Evolutionary conservation across 2,888 invertebrate genomes (phyloP).

Genomic region (Hololepta plana): DNA sequence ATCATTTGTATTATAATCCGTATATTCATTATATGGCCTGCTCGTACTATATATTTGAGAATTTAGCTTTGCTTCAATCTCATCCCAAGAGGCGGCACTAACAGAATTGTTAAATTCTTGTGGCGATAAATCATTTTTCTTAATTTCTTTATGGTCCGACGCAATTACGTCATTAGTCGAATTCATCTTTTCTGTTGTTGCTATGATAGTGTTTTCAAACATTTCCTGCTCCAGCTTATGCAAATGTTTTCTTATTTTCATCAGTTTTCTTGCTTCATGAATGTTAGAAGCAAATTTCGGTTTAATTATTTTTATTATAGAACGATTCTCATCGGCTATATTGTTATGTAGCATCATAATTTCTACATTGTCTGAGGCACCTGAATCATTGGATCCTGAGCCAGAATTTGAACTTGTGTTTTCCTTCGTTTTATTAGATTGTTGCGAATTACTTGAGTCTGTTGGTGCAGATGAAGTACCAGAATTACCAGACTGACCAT

Average conservation of each 20-base stretch:
- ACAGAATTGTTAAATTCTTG: too few species aligned
- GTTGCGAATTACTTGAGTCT: conserved; percentile 9
- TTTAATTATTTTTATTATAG: conserved; percentile 34
- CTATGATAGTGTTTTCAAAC: conserved; percentile 17
- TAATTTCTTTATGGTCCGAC: conserved; percentile 1
- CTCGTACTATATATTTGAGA: conserved; percentile 14
- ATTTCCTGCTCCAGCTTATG: conserved; percentile 41
- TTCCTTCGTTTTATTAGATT: conserved; percentile 14
- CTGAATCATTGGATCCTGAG: conserved; percentile 20
- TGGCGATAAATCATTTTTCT: conserved; percentile 3
- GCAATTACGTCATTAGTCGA: conserved; percentile 5
- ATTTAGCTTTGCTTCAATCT: conserved; percentile 22
- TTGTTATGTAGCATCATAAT: conserved; percentile 1
- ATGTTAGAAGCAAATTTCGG: conserved; percentile 51
- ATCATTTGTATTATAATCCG: conserved; percentile 8
- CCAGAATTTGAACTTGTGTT: conserved; percentile 12
- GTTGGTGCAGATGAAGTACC: conserved; percentile 20
- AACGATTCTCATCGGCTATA: neutral
- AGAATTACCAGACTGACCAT: conserved; percentile 34
- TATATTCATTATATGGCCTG: conserved; percentile 2
- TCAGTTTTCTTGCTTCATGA: conserved; percentile 43
- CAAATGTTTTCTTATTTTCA: conserved; percentile 46
- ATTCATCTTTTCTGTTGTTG: neutral
- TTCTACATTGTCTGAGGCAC: conserved; percentile 21
- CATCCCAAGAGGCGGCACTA: conserved; percentile 24